These are phyloP conservation scores for Priocnemis perturbator DNA, from an alignment of 2,888 invertebrate species.

Conservation along the genomic window DNA sequence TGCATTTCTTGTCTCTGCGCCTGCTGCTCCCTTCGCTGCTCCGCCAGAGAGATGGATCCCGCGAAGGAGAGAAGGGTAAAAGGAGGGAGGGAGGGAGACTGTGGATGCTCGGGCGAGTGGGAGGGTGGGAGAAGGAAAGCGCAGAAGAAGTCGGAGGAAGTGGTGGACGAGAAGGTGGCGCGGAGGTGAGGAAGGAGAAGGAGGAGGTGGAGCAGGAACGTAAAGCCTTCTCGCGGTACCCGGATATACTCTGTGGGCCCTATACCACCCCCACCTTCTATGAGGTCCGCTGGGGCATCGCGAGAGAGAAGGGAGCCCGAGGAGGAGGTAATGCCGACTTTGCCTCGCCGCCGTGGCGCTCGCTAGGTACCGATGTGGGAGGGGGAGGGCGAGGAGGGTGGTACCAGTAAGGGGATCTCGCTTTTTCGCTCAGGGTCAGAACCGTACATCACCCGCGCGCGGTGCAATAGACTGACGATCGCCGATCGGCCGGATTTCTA, in stretches of 20 bases:
- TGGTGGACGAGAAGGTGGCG: conserved; percentile 21
- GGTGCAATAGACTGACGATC: conserved; percentile 65
- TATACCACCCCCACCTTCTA: conserved; percentile 59
- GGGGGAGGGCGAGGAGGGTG: conserved; percentile 11
- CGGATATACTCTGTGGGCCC: conserved; percentile 66
- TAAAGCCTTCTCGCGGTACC: conserved; percentile 59
- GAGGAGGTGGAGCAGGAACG: conserved; percentile 20
- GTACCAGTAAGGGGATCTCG: conserved; percentile 34
- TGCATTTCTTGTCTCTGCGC: conserved; percentile 22
- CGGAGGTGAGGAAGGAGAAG: conserved; percentile 20
- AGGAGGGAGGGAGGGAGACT: conserved; percentile 17
- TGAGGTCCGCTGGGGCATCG: conserved; percentile 41
- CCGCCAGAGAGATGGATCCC: conserved; percentile 18
- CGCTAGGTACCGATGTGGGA: not conserved
- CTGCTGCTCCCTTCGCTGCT: conserved; percentile 26
- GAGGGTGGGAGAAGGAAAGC: conserved; percentile 24
- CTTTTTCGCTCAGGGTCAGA: conserved; percentile 72
- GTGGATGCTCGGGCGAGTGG: conserved; percentile 12
- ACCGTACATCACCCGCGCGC: conserved; percentile 69
- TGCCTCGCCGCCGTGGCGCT: conserved; percentile 32
- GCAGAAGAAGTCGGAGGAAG: conserved; percentile 23
- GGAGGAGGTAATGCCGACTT: conserved; percentile 27
- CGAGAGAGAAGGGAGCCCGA: conserved; percentile 25
- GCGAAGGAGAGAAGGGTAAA: conserved; percentile 36
- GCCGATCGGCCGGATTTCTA: conserved; percentile 66